Evolutionary conservation across 2,888 invertebrate species (phyloP).

Genomic region (Apamea anceps): DNA sequence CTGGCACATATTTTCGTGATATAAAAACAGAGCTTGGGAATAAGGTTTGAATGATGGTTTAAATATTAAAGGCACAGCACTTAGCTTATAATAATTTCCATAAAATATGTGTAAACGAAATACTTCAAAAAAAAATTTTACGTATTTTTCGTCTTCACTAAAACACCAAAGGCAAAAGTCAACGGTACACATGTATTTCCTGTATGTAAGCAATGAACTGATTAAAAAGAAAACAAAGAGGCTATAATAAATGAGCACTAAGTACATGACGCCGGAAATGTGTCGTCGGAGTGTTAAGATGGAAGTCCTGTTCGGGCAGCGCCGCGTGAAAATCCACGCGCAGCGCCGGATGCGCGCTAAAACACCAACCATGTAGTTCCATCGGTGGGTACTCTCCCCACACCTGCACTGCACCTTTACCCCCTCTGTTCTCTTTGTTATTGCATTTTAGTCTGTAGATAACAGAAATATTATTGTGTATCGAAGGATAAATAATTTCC

Average conservation of each 20-base stretch:
- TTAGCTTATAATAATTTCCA: background rate
- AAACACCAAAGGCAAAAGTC: background rate
- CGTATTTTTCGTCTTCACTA: background rate
- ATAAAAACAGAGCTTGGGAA: conserved; percentile 17
- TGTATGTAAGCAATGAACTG: background rate
- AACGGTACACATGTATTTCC: background rate
- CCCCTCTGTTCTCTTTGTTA: background rate
- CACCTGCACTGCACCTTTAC: conserved; percentile 23
- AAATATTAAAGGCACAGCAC: background rate
- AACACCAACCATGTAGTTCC: conserved; percentile 73
- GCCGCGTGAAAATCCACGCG: conserved; percentile 78
- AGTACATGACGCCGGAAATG: conserved; percentile 70
- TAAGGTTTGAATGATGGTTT: conserved; percentile 6
- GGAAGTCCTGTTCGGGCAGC: conserved; percentile 83
- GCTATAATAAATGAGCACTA: conserved; percentile 48
- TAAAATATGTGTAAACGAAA: background rate
- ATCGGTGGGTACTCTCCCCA: conserved; percentile 23
- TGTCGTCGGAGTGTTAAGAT: conserved; percentile 78
- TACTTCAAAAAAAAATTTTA: background rate
- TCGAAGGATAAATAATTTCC: background rate
- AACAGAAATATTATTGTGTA: background rate
- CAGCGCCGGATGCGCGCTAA: conserved; percentile 78
- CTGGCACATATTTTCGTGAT: conserved; percentile 16
- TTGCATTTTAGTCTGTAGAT: conserved; percentile 8
- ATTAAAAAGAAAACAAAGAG: conserved; percentile 26